A percentile compares a stretch with the other conserved stretches of the same genome.
Evolutionary conservation across 1,140 invertebrate species (phyloP).

Genomic region (Eriosoma lanigerum): DNA sequence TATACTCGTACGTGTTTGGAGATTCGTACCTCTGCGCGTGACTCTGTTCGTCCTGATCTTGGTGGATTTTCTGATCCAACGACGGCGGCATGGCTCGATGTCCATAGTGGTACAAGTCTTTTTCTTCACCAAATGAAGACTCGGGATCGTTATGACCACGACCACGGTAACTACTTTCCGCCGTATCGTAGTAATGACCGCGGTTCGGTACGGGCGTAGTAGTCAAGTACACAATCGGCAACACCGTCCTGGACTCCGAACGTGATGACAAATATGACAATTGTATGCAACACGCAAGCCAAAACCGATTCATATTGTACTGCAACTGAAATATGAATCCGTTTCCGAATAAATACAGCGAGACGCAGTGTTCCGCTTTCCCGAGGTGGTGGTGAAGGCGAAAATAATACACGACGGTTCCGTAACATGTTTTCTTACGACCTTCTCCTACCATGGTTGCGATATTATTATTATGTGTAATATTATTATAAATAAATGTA

Average conservation of each 20-base stretch:
- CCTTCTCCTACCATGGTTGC: neutral
- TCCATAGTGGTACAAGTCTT: neutral
- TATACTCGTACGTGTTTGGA: conserved; percentile 21
- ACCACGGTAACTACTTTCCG: neutral
- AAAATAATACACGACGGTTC: neutral
- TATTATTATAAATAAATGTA: neutral
- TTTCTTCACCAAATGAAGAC: too few relatives aligned
- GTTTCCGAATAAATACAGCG: neutral
- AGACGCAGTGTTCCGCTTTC: conserved; percentile 10
- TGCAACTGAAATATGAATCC: neutral
- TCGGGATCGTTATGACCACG: too few relatives aligned
- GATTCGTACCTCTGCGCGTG: conserved; percentile 12
- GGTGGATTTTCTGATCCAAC: too few relatives aligned
- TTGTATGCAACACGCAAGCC: neutral
- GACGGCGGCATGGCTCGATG: neutral
- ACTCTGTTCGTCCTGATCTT: neutral
- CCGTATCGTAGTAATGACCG: neutral
- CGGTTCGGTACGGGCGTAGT: neutral
- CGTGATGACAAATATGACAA: neutral
- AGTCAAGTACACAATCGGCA: neutral
- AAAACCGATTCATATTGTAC: neutral
- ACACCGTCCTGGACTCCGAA: neutral
- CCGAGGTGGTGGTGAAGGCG: neutral
- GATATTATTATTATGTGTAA: neutral
- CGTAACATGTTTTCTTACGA: neutral